Conservation (phyloP, 2,888 invertebrate species). For the Cyclophora albipunctata region DNA sequence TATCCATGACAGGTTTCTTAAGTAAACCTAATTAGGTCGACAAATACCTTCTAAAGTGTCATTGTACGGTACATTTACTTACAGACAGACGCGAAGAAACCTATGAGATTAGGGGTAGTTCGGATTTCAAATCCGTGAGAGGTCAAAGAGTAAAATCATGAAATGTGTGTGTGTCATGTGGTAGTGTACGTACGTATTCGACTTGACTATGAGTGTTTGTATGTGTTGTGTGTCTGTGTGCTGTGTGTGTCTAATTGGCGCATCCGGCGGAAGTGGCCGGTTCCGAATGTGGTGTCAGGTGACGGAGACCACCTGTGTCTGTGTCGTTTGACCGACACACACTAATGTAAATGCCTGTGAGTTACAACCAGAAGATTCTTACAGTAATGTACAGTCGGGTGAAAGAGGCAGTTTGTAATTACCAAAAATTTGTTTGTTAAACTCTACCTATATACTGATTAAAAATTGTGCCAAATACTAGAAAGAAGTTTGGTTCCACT, state of each 20-base stretch:
- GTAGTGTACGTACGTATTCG: conserved; percentile 10
- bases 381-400: conserved; percentile 1
- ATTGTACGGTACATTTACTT: no score
- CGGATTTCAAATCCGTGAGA: conserved; percentile 22
- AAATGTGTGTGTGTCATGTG: conserved; percentile 7
- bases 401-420: not conserved
- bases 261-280: conserved; percentile 73
- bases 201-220: no score
- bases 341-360: conserved; percentile 11
- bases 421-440: no score
- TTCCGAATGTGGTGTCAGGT: conserved; percentile 68
- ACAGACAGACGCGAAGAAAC: conserved; percentile 1
- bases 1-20: no score
- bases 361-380: conserved; percentile 2
- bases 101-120: conserved; percentile 14
- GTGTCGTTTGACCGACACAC: conserved; percentile 27
- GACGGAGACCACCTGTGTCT: conserved; percentile 57
- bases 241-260: conserved; percentile 68
- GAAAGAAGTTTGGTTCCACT: no score
- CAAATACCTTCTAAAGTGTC: no score
- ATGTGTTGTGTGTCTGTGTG: conserved; percentile 20
- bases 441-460: no score
- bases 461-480: no score
- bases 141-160: conserved; percentile 19
- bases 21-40: no score